Evolutionary conservation across 2,797 vertebrate genomes (phyloP).

Genomic region (Tympanoctomys barrerae): DNA sequence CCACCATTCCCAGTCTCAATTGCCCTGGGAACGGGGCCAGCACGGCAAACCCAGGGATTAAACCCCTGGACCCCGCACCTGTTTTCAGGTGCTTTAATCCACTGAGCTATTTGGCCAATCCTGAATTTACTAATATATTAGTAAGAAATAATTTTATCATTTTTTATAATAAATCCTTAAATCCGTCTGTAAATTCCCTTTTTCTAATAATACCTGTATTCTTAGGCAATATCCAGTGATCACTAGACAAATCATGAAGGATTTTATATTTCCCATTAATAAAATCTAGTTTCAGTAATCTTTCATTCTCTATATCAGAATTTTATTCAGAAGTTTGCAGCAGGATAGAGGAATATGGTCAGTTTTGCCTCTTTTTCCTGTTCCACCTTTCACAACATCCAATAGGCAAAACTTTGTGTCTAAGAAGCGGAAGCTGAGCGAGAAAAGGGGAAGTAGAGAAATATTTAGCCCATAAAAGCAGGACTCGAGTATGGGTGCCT

Average conservation of each 20-base stretch:
- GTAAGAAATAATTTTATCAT: neutral
- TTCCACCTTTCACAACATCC: neutral
- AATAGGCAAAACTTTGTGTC: neutral
- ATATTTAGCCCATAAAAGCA: neutral
- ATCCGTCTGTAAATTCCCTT: neutral
- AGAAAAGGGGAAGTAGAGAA: neutral
- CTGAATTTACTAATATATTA: neutral
- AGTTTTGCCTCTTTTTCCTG: neutral
- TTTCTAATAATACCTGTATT: neutral
- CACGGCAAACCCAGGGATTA: too few relatives aligned
- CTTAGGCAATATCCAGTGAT: neutral
- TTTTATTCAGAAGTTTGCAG: neutral
- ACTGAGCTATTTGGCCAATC: too few relatives aligned
- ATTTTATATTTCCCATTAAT: neutral
- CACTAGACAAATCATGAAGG: neutral
- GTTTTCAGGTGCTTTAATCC: too few relatives aligned
- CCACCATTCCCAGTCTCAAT: too few relatives aligned
- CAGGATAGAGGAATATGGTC: neutral
- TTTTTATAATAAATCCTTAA: neutral
- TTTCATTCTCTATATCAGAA: neutral
- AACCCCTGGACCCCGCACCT: too few relatives aligned
- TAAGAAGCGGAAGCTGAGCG: neutral
- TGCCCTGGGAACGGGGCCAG: too few relatives aligned
- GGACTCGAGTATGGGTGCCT: neutral
- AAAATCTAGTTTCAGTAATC: neutral